Evolutionary conservation across 2,113 vertebrate species (phyloP).

Genomic region (Corapipo altera): DNA sequence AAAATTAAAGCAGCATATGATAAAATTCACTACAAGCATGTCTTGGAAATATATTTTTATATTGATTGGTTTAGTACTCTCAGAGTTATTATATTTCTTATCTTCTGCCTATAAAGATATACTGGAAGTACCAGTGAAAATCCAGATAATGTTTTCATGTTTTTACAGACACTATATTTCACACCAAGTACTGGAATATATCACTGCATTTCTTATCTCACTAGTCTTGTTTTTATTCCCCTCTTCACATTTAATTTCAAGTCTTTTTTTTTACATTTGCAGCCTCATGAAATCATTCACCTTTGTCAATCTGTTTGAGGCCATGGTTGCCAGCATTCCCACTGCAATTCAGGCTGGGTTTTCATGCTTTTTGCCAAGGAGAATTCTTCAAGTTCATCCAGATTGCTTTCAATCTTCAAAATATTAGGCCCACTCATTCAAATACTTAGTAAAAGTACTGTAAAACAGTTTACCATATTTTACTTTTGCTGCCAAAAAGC

Average conservation of each 20-base stretch:
- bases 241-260: slow-evolving; percentile 6
- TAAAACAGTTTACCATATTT: not conserved
- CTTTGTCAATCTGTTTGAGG: not conserved
- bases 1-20: not conserved
- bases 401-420: not conserved
- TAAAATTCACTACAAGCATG: not conserved
- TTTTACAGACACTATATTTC: not conserved
- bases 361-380: not conserved
- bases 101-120: not conserved
- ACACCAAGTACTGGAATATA: not conserved
- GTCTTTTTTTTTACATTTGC: not conserved
- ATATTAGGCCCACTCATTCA: not conserved
- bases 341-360: not conserved
- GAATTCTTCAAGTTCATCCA: not conserved
- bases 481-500: not conserved
- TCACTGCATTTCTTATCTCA: not conserved
- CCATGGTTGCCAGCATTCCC: not conserved
- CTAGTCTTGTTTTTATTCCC: not conserved
- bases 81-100: slow-evolving; percentile 1
- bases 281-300: not conserved
- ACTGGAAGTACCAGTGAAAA: slow-evolving; percentile 3
- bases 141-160: slow-evolving; percentile 12
- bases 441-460: not conserved
- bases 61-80: not conserved
- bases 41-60: slow-evolving; percentile 14